Conservation (phyloP, 2,888 invertebrate genomes). For the Mechanitis mazaeus region DNA sequence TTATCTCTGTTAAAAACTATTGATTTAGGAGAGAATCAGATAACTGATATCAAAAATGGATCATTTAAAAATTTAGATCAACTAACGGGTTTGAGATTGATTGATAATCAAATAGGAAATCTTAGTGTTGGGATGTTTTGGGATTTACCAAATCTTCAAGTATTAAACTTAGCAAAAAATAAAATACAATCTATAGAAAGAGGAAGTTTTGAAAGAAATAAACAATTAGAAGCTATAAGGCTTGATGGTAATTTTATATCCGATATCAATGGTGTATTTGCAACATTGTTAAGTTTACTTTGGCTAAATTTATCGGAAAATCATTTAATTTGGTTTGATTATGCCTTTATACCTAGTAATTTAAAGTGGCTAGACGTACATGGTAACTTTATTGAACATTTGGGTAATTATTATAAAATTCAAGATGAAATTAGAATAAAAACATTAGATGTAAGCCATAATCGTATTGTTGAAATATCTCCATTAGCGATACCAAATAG, state of each 20-base stretch:
- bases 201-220: conserved; percentile 88
- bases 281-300: conserved; percentile 85
- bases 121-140: conserved; percentile 89
- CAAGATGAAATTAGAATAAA: conserved; percentile 87
- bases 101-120: conserved; percentile 92
- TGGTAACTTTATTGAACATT: conserved; percentile 89
- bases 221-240: conserved; percentile 89
- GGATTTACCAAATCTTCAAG: conserved; percentile 88
- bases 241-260: conserved; percentile 91
- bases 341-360: conserved; percentile 91
- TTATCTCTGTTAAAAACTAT: conserved; percentile 89
- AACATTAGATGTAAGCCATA: conserved; percentile 92
- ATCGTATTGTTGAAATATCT: conserved; percentile 87
- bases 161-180: conserved; percentile 92
- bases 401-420: conserved; percentile 91
- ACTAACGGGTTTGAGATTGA: conserved; percentile 89
- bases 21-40: conserved; percentile 94
- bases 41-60: conserved; percentile 87
- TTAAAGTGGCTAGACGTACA: conserved; percentile 94
- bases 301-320: conserved; percentile 94
- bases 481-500: conserved; percentile 91
- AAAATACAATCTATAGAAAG: conserved; percentile 89
- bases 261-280: conserved; percentile 92
- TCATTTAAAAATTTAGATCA: conserved; percentile 91
- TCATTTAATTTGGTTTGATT: conserved; percentile 94